A percentile compares a stretch with the other conserved stretches of the same genome.
These are phyloP conservation scores for Archips crataeganus DNA, from an alignment of 2,888 invertebrate species.

Conservation along the genomic window DNA sequence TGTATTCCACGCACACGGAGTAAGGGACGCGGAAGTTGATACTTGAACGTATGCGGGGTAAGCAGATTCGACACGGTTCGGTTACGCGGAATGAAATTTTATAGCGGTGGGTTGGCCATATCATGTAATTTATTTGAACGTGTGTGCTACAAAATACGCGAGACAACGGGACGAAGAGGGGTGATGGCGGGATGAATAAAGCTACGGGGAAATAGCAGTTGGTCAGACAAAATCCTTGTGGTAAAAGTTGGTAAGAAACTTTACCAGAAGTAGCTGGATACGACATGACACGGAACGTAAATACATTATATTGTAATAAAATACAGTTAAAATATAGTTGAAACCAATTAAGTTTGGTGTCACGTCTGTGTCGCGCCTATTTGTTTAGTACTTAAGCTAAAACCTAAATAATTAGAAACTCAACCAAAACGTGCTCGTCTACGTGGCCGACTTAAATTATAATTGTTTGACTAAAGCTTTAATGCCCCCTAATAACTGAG, in stretches of 20 bases:
- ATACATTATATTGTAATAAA: not conserved
- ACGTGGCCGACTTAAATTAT: slow-evolving; percentile 6
- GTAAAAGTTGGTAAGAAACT: not conserved
- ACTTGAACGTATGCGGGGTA: slow-evolving; percentile 4
- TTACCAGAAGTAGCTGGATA: not conserved
- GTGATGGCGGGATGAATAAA: not conserved
- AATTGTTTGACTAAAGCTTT: slow-evolving; percentile 20
- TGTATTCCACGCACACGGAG: slow-evolving; percentile 50
- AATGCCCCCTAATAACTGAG: slow-evolving; percentile 7
- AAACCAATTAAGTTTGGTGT: not conserved
- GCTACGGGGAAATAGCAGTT: not conserved
- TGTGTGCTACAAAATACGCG: not conserved
- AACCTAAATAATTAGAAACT: slow-evolving; percentile 10
- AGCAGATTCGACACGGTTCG: slow-evolving; percentile 15
- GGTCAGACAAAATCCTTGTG: not conserved
- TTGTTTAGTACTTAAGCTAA: slow-evolving; percentile 6
- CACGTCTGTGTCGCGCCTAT: not conserved
- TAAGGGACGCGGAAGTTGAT: slow-evolving; percentile 20
- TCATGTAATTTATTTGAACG: slow-evolving; percentile 10
- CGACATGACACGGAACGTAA: too few species aligned
- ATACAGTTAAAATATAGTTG: not conserved
- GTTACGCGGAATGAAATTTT: slow-evolving; percentile 9
- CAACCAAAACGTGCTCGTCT: slow-evolving; percentile 9
- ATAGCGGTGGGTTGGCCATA: slow-evolving; percentile 5
- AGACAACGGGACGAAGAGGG: not conserved